Conservation (phyloP, 2,888 invertebrate genomes). For the Lithodes maja region DNA sequence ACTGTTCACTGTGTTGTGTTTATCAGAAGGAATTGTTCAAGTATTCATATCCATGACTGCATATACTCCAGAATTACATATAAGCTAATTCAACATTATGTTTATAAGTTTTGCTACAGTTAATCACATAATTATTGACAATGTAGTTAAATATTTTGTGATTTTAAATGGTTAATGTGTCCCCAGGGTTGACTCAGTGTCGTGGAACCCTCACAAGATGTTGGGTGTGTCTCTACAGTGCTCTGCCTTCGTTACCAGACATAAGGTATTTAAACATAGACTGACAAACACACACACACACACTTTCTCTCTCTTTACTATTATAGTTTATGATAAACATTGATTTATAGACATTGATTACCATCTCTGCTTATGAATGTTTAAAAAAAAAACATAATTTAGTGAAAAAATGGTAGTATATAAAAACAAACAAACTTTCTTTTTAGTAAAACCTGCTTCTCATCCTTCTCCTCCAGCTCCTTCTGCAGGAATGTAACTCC, state of each 20-base stretch:
- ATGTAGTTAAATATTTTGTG: background rate
- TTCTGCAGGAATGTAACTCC: slow-evolving; percentile 82
- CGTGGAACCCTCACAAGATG: slow-evolving; percentile 99
- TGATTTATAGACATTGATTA: no score
- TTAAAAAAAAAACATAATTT: background rate
- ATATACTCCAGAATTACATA: no score
- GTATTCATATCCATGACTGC: no score
- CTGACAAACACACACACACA: background rate
- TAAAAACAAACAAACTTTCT: background rate
- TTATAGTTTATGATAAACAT: no score
- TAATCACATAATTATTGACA: background rate
- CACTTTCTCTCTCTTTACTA: background rate
- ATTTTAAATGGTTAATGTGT: background rate
- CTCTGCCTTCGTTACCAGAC: slow-evolving; percentile 81
- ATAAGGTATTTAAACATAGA: slow-evolving; percentile 74
- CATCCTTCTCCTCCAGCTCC: slow-evolving; percentile 73
- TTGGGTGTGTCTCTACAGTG: slow-evolving; percentile 98
- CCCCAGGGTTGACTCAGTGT: slow-evolving; percentile 93
- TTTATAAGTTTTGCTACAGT: no score
- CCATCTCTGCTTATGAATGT: background rate
- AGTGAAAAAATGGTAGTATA: background rate
- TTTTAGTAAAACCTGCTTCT: slow-evolving; percentile 39
- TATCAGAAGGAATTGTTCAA: no score
- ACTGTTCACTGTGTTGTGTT: no score
- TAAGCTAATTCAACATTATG: no score